A percentile compares a stretch with the other conserved stretches of the same genome.
Conservation (phyloP, 2,888 invertebrate genomes). For the Cheilosia urbana region DNA sequence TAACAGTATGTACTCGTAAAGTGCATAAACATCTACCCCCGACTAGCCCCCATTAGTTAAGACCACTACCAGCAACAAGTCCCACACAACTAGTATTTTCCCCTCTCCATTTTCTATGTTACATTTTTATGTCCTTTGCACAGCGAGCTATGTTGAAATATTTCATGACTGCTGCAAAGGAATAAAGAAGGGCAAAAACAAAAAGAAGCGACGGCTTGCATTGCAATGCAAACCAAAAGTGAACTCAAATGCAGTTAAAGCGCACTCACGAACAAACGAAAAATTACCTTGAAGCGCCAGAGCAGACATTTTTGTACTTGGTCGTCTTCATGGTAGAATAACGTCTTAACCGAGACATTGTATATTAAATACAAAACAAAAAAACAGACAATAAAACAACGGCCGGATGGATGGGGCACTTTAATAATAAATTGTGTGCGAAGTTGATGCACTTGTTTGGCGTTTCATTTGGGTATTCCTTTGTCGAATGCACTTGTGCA, state of each 20-base stretch:
- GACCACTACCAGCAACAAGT: constrained; percentile 56
- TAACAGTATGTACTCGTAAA: constrained; percentile 13
- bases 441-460: constrained; percentile 53
- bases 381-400: constrained; percentile 35
- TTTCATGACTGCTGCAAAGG: constrained; percentile 54
- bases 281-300: constrained; percentile 1
- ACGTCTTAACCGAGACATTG: constrained; percentile 36
- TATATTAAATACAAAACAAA: constrained; percentile 20
- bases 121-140: constrained; percentile 57
- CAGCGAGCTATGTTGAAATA: constrained; percentile 50
- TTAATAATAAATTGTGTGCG: constrained; percentile 63
- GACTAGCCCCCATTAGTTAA: constrained; percentile 40
- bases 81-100: constrained; percentile 19
- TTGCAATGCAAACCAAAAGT: constrained; percentile 45
- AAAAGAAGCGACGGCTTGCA: constrained; percentile 28
- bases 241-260: constrained; percentile 59
- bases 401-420: constrained; percentile 37
- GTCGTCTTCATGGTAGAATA: constrained; percentile 28
- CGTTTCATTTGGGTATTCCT: constrained; percentile 21
- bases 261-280: constrained; percentile 50
- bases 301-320: constrained; percentile 29
- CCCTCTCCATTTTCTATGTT: constrained; percentile 34
- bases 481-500: constrained; percentile 18
- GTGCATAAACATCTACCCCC: neutral
- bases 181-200: constrained; percentile 18